Evolutionary conservation across 2,797 vertebrate species (phyloP).

Genomic region (Falco naumanni): DNA sequence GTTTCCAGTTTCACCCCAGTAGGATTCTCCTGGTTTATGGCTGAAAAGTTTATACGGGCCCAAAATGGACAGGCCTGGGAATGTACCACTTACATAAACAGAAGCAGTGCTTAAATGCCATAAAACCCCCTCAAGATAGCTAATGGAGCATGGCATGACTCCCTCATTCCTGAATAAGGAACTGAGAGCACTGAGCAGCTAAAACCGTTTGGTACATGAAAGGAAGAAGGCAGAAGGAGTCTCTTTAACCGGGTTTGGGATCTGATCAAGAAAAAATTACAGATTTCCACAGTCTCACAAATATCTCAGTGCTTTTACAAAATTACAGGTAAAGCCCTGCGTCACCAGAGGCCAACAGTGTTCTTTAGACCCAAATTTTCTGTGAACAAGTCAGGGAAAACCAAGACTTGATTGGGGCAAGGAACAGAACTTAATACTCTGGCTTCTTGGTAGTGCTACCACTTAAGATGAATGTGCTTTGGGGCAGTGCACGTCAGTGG

Average conservation of each 20-base stretch:
- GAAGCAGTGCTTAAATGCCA: not conserved
- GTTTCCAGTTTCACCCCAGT: slow-evolving; percentile 20
- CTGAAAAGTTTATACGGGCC: not conserved
- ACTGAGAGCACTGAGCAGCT: not conserved
- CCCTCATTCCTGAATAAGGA: not conserved
- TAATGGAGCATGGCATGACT: not conserved
- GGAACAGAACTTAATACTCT: not conserved
- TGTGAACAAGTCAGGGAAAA: not conserved
- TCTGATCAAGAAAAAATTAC: not conserved
- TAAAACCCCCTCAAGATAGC: not conserved
- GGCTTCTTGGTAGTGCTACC: not conserved
- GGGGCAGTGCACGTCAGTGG: not conserved
- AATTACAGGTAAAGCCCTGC: not conserved
- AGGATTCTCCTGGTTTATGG: slow-evolving; percentile 43
- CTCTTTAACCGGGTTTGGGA: not conserved
- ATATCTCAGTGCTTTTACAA: not conserved
- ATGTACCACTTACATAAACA: not conserved
- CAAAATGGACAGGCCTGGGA: slow-evolving; percentile 15
- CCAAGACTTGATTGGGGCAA: not conserved
- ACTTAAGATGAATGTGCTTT: not conserved
- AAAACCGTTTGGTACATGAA: not conserved
- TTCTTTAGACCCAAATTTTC: not conserved
- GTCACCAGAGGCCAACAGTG: not conserved
- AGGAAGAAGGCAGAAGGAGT: not conserved
- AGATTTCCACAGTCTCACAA: not conserved